Conservation (phyloP, 2,113 vertebrate genomes). For the Proteles cristata region DNA sequence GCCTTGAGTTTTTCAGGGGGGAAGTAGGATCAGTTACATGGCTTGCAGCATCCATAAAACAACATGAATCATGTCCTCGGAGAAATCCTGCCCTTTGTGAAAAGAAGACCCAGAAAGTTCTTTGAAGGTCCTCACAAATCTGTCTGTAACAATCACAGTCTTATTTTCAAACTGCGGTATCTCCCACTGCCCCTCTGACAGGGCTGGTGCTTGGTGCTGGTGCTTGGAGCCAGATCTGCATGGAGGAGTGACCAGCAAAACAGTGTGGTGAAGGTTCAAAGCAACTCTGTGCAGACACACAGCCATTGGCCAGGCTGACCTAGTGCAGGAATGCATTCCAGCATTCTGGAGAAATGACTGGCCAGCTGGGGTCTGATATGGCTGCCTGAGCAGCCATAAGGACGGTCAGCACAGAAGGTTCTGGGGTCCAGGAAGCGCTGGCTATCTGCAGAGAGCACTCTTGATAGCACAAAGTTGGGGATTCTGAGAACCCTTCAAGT, state of each 20-base stretch:
- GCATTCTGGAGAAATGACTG: rapidly evolving
- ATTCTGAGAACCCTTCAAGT: neutral
- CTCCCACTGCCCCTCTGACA: rapidly evolving
- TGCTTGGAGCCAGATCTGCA: rapidly evolving
- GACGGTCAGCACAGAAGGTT: rapidly evolving
- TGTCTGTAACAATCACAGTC: rapidly evolving
- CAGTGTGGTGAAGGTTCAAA: rapidly evolving
- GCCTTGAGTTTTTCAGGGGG: neutral
- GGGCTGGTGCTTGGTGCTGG: rapidly evolving
- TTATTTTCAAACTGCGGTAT: no score
- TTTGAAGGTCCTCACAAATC: no score
- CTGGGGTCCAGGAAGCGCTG: rapidly evolving
- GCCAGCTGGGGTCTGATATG: rapidly evolving
- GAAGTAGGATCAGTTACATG: rapidly evolving
- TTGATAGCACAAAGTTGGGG: rapidly evolving
- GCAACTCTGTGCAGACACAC: neutral
- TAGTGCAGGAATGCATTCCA: rapidly evolving
- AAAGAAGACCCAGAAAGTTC: neutral
- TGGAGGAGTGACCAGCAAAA: neutral
- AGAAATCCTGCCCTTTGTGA: neutral
- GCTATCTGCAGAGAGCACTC: neutral
- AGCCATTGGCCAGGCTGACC: rapidly evolving
- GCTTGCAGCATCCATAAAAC: rapidly evolving
- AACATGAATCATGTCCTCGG: neutral
- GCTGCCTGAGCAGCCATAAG: rapidly evolving